phyloP scores from a whole-genome alignment of 2,888 invertebrate species.

The Trissonchulus latispiculum region DNA sequence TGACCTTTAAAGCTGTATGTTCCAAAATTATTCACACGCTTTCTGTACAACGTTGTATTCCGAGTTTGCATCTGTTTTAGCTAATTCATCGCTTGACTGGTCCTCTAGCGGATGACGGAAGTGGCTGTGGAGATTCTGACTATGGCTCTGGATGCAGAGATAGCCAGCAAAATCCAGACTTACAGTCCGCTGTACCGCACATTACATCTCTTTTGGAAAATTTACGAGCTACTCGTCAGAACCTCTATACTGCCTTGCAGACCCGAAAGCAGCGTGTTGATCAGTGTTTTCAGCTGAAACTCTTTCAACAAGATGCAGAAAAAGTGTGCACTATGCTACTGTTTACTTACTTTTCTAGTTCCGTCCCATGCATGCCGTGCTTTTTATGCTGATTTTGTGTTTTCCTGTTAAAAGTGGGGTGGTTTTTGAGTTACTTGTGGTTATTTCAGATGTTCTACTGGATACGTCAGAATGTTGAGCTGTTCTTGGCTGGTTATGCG shows the following conservation, averaged over 20 bases:
- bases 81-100: conserved; percentile 23
- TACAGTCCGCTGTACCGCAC: conserved; percentile 48
- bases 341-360: too few relatives aligned
- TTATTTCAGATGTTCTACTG: conserved; percentile 97
- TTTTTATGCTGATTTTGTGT: too few relatives aligned
- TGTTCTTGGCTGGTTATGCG: conserved; percentile 86
- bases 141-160: conserved; percentile 22
- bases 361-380: too few relatives aligned
- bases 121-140: conserved; percentile 21
- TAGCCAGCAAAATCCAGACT: conserved; percentile 54
- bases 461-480: conserved; percentile 88
- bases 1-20: too few relatives aligned
- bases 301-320: conserved; percentile 94
- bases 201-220: conserved; percentile 52
- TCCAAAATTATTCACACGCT: too few relatives aligned
- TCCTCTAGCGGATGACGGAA: background rate
- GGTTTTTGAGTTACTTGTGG: too few relatives aligned
- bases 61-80: conserved; percentile 18
- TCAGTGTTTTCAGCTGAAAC: conserved; percentile 84
- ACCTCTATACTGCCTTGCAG: conserved; percentile 84
- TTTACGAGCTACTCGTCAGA: conserved; percentile 54
- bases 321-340: too few relatives aligned
- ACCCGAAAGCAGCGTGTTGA: conserved; percentile 85
- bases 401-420: too few relatives aligned
- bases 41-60: too few relatives aligned